phyloP scores from a whole-genome alignment of 2,113 vertebrate genomes.

The Rhea americana region DNA sequence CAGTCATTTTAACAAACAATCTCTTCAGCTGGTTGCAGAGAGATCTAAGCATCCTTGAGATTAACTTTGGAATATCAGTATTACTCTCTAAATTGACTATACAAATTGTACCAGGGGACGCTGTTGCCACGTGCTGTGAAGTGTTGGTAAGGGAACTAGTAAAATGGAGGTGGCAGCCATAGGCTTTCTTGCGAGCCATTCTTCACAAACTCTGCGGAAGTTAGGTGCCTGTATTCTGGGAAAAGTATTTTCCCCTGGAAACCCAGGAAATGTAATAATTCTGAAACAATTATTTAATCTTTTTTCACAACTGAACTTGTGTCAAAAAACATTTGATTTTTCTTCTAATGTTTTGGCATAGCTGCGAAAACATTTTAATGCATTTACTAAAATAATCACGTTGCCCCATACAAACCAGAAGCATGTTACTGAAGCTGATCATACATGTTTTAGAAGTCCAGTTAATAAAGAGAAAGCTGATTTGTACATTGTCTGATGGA shows the following conservation, averaged over 20 bases:
- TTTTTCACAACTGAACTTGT: not conserved
- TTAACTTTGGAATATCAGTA: not conserved
- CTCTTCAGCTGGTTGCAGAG: not conserved
- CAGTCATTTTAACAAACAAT: accelerated
- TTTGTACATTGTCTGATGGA: not conserved
- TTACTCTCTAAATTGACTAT: not conserved
- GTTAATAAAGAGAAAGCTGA: not conserved
- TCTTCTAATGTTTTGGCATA: not conserved
- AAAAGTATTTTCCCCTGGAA: not conserved
- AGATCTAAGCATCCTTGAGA: not conserved
- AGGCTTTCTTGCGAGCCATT: not conserved
- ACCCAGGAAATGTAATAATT: not conserved
- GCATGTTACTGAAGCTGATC: not conserved
- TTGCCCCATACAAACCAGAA: not conserved
- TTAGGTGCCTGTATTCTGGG: not conserved
- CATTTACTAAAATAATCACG: not conserved
- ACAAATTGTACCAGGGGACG: not conserved
- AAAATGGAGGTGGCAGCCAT: not conserved
- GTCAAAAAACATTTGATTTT: not conserved
- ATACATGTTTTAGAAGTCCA: not conserved
- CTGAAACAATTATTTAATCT: not conserved
- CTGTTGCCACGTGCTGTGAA: not conserved
- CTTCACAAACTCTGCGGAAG: not conserved
- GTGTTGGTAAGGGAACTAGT: not conserved
- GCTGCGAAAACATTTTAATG: not conserved